Base-by-base conservation (phyloP, 2,113 vertebrate species). In the Empidonax traillii region DNA sequence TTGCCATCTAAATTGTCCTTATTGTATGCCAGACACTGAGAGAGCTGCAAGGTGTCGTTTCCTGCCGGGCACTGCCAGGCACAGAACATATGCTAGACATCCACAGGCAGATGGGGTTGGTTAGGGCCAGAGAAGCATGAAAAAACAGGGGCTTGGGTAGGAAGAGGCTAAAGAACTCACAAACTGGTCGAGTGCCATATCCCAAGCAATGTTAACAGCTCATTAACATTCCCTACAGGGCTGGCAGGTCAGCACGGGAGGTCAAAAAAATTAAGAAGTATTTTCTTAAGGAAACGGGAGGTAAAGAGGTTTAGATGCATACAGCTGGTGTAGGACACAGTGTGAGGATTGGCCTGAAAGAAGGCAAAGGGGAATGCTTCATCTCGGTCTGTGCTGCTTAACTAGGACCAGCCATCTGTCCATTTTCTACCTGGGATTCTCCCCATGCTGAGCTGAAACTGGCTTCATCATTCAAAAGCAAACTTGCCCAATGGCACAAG, bases 401-500 rank as follows among this genome's bases (percentile, higher is more conserved):
- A 94, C 87, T 89, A 94, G 92, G 92, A 94, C 92, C 85, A 96
- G 91, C 96, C 96, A 97, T 98, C 96, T 98, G 94, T 97, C 96
- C 83, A 39, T 94, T 96, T 97, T 47, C 97, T 98, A 97, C 98
- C 98, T 98, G 97, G 96, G 94, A 96, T 96, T 98, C 97, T 98
- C 94, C 94, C 90, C 96, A 97, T 96, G 97, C 96, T 96, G 96
- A 95, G 94, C 95, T 96, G 97, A 97, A 98, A 96, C 93, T 96
- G 92, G 95, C 94, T 93, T 94, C 97, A 98, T 97, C 98, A 98
- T 97, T 98, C 97, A 98, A 97, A 93, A 95, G 69, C 92, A 97
- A 97, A 97, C 96, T 96, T 94, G 94, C 93, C 94, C 58, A 75
- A 93, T 96, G 97, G 92, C 62, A 94, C 82, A 94, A 95, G 96